Conservation (phyloP, 2,113 vertebrate genomes). For the Rhinichthys klamathensis region DNA sequence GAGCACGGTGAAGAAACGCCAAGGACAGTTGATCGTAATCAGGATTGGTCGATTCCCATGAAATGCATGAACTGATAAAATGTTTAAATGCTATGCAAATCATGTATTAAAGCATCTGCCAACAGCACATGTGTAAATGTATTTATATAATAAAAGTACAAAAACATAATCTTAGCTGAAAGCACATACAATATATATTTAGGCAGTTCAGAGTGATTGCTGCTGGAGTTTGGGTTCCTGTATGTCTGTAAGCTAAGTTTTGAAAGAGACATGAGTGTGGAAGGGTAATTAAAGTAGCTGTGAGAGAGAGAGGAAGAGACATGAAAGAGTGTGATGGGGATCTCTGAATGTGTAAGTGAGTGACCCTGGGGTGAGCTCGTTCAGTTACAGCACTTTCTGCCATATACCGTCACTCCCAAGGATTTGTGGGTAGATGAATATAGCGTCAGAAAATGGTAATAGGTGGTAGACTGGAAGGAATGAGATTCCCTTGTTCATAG, state of each 20-base stretch:
- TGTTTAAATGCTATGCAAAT: no score
- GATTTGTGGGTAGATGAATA: constrained; percentile 7
- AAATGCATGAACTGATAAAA: no score
- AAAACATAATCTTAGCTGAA: no score
- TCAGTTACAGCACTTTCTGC: constrained; percentile 13
- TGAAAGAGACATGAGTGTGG: neutral
- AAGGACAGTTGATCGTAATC: no score
- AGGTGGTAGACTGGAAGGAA: neutral
- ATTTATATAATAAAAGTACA: no score
- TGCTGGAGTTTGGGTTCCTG: neutral
- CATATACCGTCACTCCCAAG: neutral
- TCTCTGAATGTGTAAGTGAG: constrained; percentile 21
- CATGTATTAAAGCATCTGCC: no score
- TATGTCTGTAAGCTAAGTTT: constrained; percentile 9
- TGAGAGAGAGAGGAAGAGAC: constrained; percentile 9
- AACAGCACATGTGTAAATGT: no score
- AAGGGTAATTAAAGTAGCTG: constrained; percentile 33
- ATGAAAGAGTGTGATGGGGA: constrained; percentile 31
- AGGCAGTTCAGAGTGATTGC: neutral
- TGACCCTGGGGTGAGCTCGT: constrained; percentile 14
- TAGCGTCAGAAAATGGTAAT: neutral
- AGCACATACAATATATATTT: no score
- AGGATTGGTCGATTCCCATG: no score
- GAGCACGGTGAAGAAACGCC: no score
- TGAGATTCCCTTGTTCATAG: constrained; percentile 3